phyloP scores from a whole-genome alignment of 2,888 invertebrate species.

The Auanema sp. region DNA sequence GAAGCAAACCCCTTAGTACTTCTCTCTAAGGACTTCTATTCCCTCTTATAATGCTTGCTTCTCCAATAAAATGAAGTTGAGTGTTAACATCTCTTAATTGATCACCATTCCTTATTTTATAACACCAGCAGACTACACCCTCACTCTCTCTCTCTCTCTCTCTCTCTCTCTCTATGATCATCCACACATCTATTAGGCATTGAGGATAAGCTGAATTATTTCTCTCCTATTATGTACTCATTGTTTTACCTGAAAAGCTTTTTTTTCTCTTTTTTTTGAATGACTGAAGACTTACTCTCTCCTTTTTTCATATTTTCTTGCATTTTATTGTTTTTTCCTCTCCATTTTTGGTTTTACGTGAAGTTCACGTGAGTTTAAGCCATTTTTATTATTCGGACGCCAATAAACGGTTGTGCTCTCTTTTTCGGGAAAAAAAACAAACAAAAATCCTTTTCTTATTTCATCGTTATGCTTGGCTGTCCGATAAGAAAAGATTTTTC shows the following conservation, averaged over 20 bases:
- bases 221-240: neutral
- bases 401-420: no score
- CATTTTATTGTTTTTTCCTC: no score
- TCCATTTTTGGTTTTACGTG: no score
- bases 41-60: constrained; percentile 7
- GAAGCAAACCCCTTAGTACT: neutral
- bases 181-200: neutral
- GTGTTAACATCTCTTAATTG: neutral
- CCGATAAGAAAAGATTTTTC: no score
- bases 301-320: no score
- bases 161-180: constrained; percentile 1
- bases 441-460: no score
- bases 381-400: no score
- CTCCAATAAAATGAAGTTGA: neutral
- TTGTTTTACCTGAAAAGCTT: neutral
- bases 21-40: neutral
- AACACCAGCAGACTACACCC: neutral
- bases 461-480: constrained; percentile 3
- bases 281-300: neutral
- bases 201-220: neutral
- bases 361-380: no score
- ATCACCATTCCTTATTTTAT: neutral
- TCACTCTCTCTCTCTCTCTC: constrained; percentile 3
- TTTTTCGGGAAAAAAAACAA: no score
- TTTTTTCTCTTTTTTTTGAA: constrained; percentile 5